phyloP scores from a whole-genome alignment of 2,888 invertebrate species.

The Entomobrya proxima region DNA sequence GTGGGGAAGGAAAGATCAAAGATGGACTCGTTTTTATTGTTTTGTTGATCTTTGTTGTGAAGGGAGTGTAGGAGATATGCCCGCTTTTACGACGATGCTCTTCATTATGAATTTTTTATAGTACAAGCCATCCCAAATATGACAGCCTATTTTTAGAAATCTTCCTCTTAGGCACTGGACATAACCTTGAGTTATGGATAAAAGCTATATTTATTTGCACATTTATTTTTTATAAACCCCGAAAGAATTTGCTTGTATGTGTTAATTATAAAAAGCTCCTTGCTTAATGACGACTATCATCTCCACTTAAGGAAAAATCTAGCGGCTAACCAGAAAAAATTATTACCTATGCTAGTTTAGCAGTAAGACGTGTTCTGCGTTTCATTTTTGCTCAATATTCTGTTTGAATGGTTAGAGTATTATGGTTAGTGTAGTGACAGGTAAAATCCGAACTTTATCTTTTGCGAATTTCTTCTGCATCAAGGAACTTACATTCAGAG shows the following conservation, averaged over 20 bases:
- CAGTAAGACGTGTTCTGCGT: neutral
- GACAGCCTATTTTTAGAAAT: neutral
- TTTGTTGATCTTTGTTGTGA: slow-evolving; percentile 31
- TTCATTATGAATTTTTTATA: slow-evolving; percentile 23
- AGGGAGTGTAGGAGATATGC: slow-evolving; percentile 29
- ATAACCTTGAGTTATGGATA: slow-evolving; percentile 46
- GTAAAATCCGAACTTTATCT: neutral
- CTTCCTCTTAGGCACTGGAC: neutral
- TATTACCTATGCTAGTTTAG: neutral
- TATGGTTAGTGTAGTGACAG: neutral
- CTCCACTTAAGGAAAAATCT: neutral
- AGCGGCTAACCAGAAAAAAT: slow-evolving; percentile 9
- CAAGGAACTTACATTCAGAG: too few species aligned
- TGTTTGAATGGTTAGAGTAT: neutral
- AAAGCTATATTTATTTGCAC: neutral
- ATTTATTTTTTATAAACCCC: neutral
- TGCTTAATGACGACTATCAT: slow-evolving; percentile 2
- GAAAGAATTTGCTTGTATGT: slow-evolving; percentile 29
- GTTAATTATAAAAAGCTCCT: slow-evolving; percentile 21
- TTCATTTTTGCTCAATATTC: too few species aligned
- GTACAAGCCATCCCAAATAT: neutral
- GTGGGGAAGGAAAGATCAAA: neutral
- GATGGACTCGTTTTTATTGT: slow-evolving; percentile 33
- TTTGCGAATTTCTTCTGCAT: slow-evolving; percentile 8
- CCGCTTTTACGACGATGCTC: slow-evolving; percentile 25